Percentiles rank a stretch among this genome's conserved stretches.
These are phyloP conservation scores for Oasisia sp. DNA, from an alignment of 2,888 invertebrate genomes.

Conservation along the genomic window DNA sequence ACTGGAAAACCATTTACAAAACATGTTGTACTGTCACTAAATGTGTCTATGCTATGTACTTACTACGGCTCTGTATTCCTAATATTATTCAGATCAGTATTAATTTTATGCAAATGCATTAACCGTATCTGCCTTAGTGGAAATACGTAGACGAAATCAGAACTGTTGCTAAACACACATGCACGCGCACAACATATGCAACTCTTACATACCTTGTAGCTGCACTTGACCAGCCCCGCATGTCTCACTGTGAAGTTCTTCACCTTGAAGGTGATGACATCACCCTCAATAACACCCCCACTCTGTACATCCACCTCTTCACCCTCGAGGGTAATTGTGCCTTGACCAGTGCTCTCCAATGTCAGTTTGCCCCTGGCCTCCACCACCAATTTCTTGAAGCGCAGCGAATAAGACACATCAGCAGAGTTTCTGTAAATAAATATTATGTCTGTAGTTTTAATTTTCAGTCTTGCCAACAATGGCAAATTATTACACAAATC, in stretches of 20 bases:
- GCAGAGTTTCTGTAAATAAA: background rate
- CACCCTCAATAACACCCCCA: constrained; percentile 46
- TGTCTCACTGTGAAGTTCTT: constrained; percentile 46
- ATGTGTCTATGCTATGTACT: no score
- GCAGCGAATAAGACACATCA: background rate
- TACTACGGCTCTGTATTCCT: no score
- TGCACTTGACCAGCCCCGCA: constrained; percentile 40
- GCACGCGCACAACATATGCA: no score
- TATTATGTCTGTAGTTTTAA: background rate
- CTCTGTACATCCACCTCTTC: constrained; percentile 47
- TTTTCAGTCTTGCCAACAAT: no score
- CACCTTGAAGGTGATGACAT: constrained; percentile 44
- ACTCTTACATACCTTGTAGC: background rate
- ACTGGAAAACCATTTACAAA: no score
- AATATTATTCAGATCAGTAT: no score
- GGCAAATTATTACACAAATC: no score
- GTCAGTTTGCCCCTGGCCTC: constrained; percentile 49
- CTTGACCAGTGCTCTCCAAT: constrained; percentile 32
- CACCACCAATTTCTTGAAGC: constrained; percentile 45
- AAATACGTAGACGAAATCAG: no score
- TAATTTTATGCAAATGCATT: no score
- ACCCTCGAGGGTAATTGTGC: constrained; percentile 42
- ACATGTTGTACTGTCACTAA: no score
- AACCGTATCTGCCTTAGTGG: no score
- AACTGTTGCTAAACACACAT: no score